Conservation (phyloP, 35 echinoderm and acorn worm genomes). For the Ophiothrix spiculata region DNA sequence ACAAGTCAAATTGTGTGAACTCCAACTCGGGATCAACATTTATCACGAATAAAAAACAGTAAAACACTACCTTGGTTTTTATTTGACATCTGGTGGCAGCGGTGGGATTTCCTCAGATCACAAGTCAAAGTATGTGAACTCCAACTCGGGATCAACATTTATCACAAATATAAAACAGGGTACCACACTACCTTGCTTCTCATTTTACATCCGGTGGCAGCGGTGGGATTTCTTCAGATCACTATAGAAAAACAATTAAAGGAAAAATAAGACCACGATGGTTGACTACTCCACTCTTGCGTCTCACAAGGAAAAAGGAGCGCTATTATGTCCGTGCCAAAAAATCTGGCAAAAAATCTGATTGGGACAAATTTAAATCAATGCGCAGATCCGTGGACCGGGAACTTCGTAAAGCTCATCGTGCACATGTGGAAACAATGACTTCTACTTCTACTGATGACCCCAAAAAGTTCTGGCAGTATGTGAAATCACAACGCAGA, state of each 20-base stretch:
- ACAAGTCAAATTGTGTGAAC: too few species aligned
- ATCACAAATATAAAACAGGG: too few species aligned
- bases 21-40: too few species aligned
- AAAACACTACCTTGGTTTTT: too few species aligned
- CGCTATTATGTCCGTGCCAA: conserved; percentile 27
- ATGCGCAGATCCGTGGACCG: conserved; percentile 20
- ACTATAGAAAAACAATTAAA: not conserved
- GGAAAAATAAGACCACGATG: conserved; percentile 15
- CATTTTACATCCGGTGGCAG: too few species aligned
- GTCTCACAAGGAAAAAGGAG: conserved; percentile 26
- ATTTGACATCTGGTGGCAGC: too few species aligned
- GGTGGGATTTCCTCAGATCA: too few species aligned
- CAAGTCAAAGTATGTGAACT: too few species aligned
- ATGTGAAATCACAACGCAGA: conserved; percentile 41
- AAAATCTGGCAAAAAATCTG: not conserved
- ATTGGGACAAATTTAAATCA: conserved; percentile 38
- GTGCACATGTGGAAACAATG: not conserved
- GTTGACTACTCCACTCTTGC: conserved; percentile 5
- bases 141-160: too few species aligned
- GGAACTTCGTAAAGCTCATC: conserved; percentile 7
- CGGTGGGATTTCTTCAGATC: too few species aligned
- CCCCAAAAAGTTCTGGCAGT: conserved; percentile 42
- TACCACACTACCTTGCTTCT: too few species aligned
- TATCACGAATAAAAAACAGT: too few species aligned
- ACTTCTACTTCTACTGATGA: conserved; percentile 19